Base-by-base conservation (phyloP, 1,140 invertebrate genomes). In the Zaprionus inermis region DNA sequence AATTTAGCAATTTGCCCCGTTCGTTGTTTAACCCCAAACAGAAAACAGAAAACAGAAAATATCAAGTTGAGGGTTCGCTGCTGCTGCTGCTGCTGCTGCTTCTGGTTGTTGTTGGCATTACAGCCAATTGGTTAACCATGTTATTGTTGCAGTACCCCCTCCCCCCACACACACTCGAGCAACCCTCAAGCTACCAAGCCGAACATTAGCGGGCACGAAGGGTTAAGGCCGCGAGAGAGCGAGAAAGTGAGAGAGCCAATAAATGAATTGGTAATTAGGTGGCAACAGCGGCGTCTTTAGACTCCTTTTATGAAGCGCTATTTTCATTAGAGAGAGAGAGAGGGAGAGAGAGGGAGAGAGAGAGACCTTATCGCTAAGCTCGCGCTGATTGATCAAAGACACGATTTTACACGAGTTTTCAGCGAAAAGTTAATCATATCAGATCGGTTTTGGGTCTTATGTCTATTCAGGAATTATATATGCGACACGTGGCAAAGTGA, bases 1-100 rank as follows among this genome's bases (percentile, higher is more conserved):
- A 67, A 74, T 72, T 69, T 79, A 72, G 57, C 61, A 73, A 80
- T 61, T 67, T 55, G 30, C 65, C 49, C 28, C 36, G 61, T 46
- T 73, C 49, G 28, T 55, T 66, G 20, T 57, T 74, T 52, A 70
- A 70, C 66, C 72, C 57, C 6, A 65, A 61, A 58, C 60, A 71
- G 46, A 34, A 55, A 32, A 18, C n/a, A n/a, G n/a, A n/a, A 65
- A 61, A 58, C 60, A 71, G 46, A 34, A 55, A 32, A 18, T 49
- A 64, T 46, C 52, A 49, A 63, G 41, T 63, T 70, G 28, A 55
- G 58, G 51, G 24, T 24, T 63, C 34, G 41, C 30, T n/a, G 46
- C 11, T 52, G 51, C 56, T 59, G 0, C 36, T 38, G 38, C 38
- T 16, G 7, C 38, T 22, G 57, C n/a, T 52, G 54, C 46, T n/a